Base-by-base conservation (phyloP, 1,140 invertebrate species). In the Conopomorpha cramerella region DNA sequence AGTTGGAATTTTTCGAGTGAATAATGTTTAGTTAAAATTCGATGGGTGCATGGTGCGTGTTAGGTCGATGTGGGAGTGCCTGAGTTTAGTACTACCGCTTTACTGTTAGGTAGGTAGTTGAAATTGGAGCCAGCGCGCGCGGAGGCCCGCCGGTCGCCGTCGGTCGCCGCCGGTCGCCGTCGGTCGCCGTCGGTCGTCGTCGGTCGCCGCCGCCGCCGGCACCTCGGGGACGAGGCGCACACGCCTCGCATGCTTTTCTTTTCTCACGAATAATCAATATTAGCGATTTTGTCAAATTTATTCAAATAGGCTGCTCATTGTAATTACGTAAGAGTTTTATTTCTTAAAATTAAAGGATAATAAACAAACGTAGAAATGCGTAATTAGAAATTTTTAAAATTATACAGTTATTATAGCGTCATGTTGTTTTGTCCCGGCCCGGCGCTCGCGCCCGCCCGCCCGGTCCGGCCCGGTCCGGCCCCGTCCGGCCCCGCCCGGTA, bases 351-450 rank as follows among this genome's bases (percentile, higher is more conserved):
- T 70, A 74, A 74, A 74, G 44, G 62, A 70, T 74, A 74, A 74
- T 72, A 72, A 66, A 64, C 64, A 67, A 71, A 66, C 54, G 66
- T 71, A 71, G 70, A 57, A 56, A 70, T 70, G 70, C 70, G 70
- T 74, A 74, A 74, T 74, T 74, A 74, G 70, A 71, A 50, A 66
- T 74, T 74, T 74, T 74, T 74, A 74, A 74, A 74, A 74, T 72
- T 71, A 74, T 74, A 74, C 70, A 71, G 65, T 74, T 70, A 74
- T 63, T 49, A 71, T 74, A 74, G 63, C 58, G 57, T 67, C 46
- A 61, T 49, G 42, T 68, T 60, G 55, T 62, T 59, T 65, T 55
- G 45, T 53, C 56, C 49, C 34, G 51, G 49, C 51, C 53, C 46
- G 44, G 51, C 37, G 39, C 40, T 33, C 38, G 38, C 40, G 30